Conservation (phyloP, 1,140 invertebrate species). For the Drosophila navojoa region DNA sequence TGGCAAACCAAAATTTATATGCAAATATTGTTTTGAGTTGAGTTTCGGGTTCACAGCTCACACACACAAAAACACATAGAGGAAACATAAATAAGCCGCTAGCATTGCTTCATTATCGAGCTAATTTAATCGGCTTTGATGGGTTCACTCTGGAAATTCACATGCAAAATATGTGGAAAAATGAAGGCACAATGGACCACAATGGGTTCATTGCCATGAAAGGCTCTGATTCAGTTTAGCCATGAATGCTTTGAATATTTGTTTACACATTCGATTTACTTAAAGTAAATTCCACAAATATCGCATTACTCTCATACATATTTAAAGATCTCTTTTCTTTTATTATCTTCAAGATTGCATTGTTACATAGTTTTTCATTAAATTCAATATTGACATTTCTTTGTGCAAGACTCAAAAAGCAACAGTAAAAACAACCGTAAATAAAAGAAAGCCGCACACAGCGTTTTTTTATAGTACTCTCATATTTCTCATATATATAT, state of each 20-base stretch:
- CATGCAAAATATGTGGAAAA: constrained; percentile 24
- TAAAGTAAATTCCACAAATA: too few relatives aligned
- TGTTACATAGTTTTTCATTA: background rate
- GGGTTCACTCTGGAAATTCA: constrained; percentile 11
- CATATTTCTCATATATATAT: background rate
- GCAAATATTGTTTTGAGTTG: constrained; percentile 11
- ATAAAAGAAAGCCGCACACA: too few relatives aligned
- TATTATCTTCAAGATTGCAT: background rate
- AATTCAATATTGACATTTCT: too few relatives aligned
- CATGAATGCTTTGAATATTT: background rate
- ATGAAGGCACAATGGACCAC: background rate
- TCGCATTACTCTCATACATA: too few relatives aligned
- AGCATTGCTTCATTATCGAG: constrained; percentile 12
- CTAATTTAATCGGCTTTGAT: constrained; percentile 16
- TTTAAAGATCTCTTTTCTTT: too few relatives aligned
- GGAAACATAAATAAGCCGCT: constrained; percentile 26
- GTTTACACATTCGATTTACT: background rate
- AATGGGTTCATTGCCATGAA: background rate
- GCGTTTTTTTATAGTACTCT: background rate
- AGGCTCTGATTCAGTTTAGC: background rate
- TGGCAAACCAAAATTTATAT: constrained; percentile 4
- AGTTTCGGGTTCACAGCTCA: background rate
- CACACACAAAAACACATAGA: background rate
- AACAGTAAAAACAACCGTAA: too few relatives aligned
- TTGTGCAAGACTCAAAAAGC: too few relatives aligned